These are phyloP conservation scores for Peromyscus leucopus DNA, from an alignment of 2,113 vertebrate species.

Conservation along the genomic window DNA sequence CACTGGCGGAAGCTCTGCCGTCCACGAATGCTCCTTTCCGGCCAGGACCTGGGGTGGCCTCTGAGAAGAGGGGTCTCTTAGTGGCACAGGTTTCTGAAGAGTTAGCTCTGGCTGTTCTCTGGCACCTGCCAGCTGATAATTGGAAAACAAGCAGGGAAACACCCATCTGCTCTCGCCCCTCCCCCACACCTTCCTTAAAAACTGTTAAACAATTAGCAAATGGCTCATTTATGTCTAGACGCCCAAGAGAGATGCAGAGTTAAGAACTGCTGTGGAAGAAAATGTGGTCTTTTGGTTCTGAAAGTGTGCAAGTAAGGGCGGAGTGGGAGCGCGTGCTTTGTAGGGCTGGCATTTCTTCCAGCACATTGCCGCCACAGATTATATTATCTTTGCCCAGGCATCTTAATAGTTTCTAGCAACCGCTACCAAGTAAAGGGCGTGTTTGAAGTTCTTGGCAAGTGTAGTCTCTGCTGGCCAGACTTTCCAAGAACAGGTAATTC, in stretches of 20 bases:
- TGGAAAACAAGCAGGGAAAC: background rate
- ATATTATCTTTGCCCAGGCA: conserved; percentile 73
- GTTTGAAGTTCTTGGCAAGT: conserved; percentile 76
- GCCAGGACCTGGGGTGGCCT: background rate
- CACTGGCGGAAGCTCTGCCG: background rate
- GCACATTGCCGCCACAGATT: conserved; percentile 60
- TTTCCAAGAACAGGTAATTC: conserved; percentile 57
- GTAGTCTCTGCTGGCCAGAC: conserved; percentile 55
- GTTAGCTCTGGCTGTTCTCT: rapidly evolving
- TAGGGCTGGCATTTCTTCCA: conserved; percentile 78
- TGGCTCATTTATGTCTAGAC: conserved; percentile 69
- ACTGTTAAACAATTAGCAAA: conserved; percentile 79
- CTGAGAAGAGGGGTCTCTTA: background rate
- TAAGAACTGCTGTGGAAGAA: conserved; percentile 46
- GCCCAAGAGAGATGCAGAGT: conserved; percentile 56
- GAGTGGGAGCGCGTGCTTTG: background rate
- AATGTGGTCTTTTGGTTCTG: conserved; percentile 12
- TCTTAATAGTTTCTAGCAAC: conserved; percentile 82
- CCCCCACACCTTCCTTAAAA: conserved; percentile 62
- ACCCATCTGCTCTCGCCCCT: background rate
- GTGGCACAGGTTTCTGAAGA: background rate
- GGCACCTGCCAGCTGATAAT: background rate
- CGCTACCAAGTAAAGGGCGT: conserved; percentile 74
- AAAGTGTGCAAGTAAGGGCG: background rate
- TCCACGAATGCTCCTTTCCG: background rate